Conservation (phyloP, 2,797 vertebrate species). For the Cossypha polioptera region DNA sequence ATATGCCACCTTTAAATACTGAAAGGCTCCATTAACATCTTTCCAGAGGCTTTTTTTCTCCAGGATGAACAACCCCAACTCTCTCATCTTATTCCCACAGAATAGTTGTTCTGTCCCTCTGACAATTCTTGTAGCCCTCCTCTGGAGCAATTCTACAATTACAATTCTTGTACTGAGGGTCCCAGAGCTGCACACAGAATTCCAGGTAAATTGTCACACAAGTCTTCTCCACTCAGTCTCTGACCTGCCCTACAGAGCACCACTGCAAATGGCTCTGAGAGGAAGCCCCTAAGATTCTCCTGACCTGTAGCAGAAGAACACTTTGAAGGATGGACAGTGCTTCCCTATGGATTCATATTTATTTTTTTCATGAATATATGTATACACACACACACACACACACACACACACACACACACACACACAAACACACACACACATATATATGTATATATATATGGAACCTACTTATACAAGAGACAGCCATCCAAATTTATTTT, state of each 20-base stretch:
- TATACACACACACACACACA: background rate
- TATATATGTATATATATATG: no score
- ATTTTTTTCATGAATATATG: background rate
- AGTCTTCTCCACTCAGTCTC: background rate
- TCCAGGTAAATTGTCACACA: background rate
- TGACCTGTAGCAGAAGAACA: background rate
- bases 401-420: background rate
- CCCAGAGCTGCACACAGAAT: background rate
- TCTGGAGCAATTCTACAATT: background rate
- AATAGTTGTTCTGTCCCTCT: background rate
- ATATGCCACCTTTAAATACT: background rate
- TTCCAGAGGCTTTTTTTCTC: background rate
- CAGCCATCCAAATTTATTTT: background rate
- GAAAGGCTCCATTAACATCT: background rate
- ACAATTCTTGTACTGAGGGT: background rate
- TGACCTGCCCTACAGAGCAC: background rate
- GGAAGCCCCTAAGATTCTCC: background rate
- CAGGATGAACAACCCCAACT: background rate
- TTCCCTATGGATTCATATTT: background rate
- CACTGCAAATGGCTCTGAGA: background rate
- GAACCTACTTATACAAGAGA: background rate
- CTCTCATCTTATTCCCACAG: background rate
- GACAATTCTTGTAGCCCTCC: background rate
- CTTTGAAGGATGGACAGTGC: background rate
- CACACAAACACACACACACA: background rate